Percentiles rank a stretch among this genome's conserved stretches.
Conservation (phyloP, 2,797 vertebrate genomes). For the Meda fulgida region DNA sequence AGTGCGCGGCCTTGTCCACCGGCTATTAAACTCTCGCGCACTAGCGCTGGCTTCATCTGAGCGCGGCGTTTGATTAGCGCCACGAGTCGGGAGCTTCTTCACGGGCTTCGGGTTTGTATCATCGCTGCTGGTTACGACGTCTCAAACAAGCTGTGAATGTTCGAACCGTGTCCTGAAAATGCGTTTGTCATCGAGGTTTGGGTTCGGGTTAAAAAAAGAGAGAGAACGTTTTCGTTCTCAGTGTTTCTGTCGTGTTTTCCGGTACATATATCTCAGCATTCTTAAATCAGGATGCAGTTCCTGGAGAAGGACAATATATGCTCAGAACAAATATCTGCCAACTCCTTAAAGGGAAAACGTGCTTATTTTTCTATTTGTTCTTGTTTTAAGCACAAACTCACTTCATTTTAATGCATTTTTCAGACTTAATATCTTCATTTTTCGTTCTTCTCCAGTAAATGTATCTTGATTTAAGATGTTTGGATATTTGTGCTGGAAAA, state of each 20-base stretch:
- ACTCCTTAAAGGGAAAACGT: too few species aligned
- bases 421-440: neutral
- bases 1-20: constrained; percentile 43
- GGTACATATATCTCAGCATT: neutral
- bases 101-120: neutral
- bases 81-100: neutral
- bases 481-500: neutral
- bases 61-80: neutral
- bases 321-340: neutral
- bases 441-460: neutral
- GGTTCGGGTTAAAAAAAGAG: neutral
- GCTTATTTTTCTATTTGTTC: neutral
- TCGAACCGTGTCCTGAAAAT: neutral
- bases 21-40: constrained; percentile 19
- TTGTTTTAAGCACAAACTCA: neutral
- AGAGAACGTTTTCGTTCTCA: neutral
- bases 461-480: neutral
- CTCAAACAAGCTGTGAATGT: neutral
- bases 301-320: neutral
- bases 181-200: neutral
- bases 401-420: neutral
- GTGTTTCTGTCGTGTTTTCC: neutral
- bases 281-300: neutral
- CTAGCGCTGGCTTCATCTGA: neutral
- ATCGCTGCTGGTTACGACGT: too few species aligned